Conservation (phyloP, 2,888 invertebrate genomes). For the Eledone cirrhosa region DNA sequence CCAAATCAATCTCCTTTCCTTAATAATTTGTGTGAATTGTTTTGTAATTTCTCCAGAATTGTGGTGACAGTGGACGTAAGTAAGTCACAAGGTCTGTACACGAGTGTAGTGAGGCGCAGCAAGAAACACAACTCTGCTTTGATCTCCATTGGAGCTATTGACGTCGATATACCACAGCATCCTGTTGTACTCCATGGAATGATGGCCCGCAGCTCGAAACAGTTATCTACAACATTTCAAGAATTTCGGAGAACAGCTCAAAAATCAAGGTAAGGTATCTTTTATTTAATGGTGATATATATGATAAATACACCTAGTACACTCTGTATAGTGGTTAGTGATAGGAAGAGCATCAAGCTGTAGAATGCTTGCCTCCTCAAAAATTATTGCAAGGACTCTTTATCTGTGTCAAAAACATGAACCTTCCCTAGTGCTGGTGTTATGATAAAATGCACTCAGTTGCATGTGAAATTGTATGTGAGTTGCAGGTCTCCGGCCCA, state of each 20-base stretch:
- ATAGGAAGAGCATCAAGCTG: no score
- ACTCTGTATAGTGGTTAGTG: no score
- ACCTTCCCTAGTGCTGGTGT: no score
- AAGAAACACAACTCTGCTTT: constrained; percentile 81
- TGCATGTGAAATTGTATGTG: no score
- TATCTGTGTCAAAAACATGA: no score
- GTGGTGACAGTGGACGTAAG: constrained; percentile 92
- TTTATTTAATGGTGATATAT: no score
- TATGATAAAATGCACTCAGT: no score
- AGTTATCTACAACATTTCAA: constrained; percentile 90
- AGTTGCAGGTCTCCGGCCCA: no score
- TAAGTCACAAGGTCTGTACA: constrained; percentile 90
- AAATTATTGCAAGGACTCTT: no score
- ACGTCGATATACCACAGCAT: constrained; percentile 97
- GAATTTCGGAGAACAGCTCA: constrained; percentile 68
- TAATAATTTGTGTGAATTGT: neutral
- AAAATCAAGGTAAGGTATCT: constrained; percentile 46
- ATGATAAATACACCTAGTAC: no score
- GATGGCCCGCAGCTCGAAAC: constrained; percentile 89
- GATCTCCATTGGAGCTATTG: constrained; percentile 86
- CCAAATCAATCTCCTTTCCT: no score
- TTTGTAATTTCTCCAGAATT: constrained; percentile 73
- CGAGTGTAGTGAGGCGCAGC: constrained; percentile 79
- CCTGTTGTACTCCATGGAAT: constrained; percentile 97
- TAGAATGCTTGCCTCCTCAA: no score